Percentiles rank a stretch among this genome's conserved stretches.
Conservation (phyloP, 2,888 invertebrate species). For the Neoascia interrupta region DNA sequence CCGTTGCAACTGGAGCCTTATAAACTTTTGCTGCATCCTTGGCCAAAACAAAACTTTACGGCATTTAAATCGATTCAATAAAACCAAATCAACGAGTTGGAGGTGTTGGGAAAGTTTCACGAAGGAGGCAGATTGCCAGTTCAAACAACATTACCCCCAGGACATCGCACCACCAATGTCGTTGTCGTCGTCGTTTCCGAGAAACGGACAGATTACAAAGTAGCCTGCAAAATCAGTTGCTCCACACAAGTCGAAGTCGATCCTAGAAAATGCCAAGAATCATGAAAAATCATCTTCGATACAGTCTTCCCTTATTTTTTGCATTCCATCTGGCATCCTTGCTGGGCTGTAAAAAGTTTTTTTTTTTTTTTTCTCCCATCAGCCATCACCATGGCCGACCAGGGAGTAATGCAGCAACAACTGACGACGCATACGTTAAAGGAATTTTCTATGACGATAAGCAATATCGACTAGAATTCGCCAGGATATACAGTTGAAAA, state of each 20-base stretch:
- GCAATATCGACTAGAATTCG: constrained; percentile 52
- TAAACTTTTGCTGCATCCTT: constrained; percentile 7
- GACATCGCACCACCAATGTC: too few species aligned
- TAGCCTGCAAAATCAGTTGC: constrained; percentile 40
- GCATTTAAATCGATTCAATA: constrained; percentile 47
- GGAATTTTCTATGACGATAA: constrained; percentile 63
- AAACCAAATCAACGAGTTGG: constrained; percentile 32
- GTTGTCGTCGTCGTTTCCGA: too few species aligned
- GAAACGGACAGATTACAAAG: constrained; percentile 63
- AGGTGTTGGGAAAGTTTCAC: neutral
- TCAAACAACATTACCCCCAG: constrained; percentile 30
- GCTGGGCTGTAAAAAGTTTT: constrained; percentile 26
- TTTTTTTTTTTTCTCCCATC: neutral
- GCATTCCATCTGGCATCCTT: constrained; percentile 41
- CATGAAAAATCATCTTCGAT: constrained; percentile 62
- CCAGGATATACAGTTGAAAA: constrained; percentile 42
- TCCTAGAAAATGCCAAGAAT: constrained; percentile 51
- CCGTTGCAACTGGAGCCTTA: constrained; percentile 13
- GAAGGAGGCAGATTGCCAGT: constrained; percentile 34
- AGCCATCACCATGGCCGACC: constrained; percentile 3
- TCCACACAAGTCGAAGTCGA: constrained; percentile 15
- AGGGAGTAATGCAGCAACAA: constrained; percentile 48
- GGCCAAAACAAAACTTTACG: constrained; percentile 23
- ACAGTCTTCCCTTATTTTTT: constrained; percentile 30
- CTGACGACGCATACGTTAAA: constrained; percentile 68